phyloP scores from a whole-genome alignment of 2,113 vertebrate species.

The Heptranchias perlo region DNA sequence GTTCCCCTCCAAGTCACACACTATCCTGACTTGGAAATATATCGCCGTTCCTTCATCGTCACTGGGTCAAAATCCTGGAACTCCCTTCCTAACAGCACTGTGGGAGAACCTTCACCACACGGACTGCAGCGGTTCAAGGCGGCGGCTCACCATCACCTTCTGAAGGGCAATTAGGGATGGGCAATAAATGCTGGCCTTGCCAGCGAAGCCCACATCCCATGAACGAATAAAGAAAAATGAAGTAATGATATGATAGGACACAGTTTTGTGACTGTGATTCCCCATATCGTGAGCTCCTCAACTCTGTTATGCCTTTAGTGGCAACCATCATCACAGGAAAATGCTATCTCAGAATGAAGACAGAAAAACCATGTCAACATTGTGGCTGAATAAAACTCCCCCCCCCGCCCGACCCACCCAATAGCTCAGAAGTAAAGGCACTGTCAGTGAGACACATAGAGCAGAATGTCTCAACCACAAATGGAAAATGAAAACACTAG shows the following conservation, averaged over 20 bases:
- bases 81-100: too few relatives aligned
- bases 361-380: background rate
- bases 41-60: too few relatives aligned
- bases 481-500: background rate
- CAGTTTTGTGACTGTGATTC: background rate
- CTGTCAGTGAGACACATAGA: background rate
- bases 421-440: background rate
- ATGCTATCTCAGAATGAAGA: background rate
- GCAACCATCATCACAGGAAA: background rate
- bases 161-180: too few relatives aligned
- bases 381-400: background rate
- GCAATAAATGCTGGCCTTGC: too few relatives aligned
- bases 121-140: too few relatives aligned
- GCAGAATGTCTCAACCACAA: background rate
- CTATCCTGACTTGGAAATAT: too few relatives aligned
- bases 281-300: background rate
- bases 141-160: too few relatives aligned
- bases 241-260: background rate
- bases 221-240: too few relatives aligned
- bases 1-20: too few relatives aligned
- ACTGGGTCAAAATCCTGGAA: too few relatives aligned
- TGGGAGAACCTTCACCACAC: too few relatives aligned
- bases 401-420: background rate
- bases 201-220: too few relatives aligned
- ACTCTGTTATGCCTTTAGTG: background rate